phyloP scores from a whole-genome alignment of 2,113 vertebrate species.

The Sinosuthora webbiana region DNA sequence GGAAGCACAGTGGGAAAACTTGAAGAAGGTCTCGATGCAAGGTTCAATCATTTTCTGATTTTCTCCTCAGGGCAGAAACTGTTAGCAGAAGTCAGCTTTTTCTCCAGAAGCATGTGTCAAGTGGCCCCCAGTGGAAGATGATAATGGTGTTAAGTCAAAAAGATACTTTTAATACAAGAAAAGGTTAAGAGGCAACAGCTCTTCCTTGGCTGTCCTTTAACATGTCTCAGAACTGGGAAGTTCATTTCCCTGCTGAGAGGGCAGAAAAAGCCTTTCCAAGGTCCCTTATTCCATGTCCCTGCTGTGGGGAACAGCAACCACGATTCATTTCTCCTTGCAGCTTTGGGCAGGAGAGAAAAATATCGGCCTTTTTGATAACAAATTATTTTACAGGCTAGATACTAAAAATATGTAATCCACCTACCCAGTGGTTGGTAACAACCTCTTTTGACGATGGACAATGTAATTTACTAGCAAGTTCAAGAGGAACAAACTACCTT shows the following conservation, averaged over 20 bases:
- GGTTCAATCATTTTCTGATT: neutral
- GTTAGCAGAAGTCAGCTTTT: neutral
- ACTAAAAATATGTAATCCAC: neutral
- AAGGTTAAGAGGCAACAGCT: neutral
- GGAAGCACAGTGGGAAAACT: neutral
- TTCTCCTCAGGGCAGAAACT: neutral
- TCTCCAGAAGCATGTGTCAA: neutral
- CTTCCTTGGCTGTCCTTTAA: neutral
- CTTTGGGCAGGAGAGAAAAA: neutral
- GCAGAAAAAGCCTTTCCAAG: neutral
- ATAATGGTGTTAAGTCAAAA: neutral
- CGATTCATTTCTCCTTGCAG: neutral
- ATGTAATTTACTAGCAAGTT: neutral
- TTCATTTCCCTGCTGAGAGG: neutral
- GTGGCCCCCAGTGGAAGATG: neutral
- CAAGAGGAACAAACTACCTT: neutral
- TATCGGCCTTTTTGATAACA: neutral
- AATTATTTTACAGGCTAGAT: neutral
- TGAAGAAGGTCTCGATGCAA: neutral
- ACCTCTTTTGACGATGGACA: neutral
- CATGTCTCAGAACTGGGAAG: neutral
- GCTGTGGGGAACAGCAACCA: neutral
- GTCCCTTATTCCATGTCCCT: neutral
- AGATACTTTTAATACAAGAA: neutral
- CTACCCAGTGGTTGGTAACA: neutral